Conservation (phyloP, 37 sponge, comb jelly and placozoan genomes). For the Corticium candelabrum region DNA sequence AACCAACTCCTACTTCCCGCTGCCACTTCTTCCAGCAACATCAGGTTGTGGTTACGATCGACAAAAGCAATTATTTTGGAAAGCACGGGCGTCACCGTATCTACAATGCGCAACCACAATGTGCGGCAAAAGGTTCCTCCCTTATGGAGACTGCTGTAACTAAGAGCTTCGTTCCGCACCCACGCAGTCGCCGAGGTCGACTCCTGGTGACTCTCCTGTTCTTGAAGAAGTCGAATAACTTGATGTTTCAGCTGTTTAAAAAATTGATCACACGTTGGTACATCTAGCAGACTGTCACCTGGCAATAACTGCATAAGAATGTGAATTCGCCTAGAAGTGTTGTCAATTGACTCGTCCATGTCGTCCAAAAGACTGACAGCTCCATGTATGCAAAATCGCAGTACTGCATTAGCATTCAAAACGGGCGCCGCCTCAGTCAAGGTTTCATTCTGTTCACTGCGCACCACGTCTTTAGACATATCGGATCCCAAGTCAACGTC, state of each 20-base stretch:
- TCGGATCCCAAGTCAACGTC: background rate
- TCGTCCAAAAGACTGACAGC: background rate
- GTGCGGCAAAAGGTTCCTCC: slow-evolving; percentile 26
- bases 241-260: background rate
- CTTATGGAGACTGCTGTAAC: slow-evolving; percentile 5
- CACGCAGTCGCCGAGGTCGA: background rate
- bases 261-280: background rate
- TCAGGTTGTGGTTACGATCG: slow-evolving; percentile 40
- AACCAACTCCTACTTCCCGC: background rate
- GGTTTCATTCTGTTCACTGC: background rate
- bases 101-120: slow-evolving; percentile 7
- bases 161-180: slow-evolving; percentile 16
- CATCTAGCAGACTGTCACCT: background rate
- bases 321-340: background rate
- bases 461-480: background rate
- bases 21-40: slow-evolving; percentile 9
- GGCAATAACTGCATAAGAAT: background rate
- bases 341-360: background rate
- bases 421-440: background rate
- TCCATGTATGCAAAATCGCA: background rate
- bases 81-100: slow-evolving; percentile 15
- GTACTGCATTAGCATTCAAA: background rate
- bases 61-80: slow-evolving; percentile 12
- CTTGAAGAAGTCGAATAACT: background rate
- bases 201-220: background rate